Conservation (phyloP, 1,140 invertebrate genomes). For the Tetragnatha versicolor region DNA sequence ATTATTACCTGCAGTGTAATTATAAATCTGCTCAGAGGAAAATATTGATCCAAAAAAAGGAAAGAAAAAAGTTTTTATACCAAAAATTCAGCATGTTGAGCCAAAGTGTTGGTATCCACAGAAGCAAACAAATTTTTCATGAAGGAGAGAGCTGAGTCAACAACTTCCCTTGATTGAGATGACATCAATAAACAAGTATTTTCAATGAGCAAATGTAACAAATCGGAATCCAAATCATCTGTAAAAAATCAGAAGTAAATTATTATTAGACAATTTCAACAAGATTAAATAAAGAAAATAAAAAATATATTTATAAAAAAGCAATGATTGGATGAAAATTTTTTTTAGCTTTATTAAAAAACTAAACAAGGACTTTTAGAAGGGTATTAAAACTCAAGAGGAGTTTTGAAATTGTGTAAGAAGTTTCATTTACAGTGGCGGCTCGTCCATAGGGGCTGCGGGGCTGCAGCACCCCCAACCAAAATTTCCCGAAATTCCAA, state of each 20-base stretch:
- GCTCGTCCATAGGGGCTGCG: too few relatives aligned
- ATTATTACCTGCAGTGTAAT: too few relatives aligned
- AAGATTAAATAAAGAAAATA: too few relatives aligned
- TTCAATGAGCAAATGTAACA: conserved; percentile 75
- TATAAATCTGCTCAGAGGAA: background rate
- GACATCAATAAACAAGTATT: conserved; percentile 72
- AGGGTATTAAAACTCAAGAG: too few relatives aligned
- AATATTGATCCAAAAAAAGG: background rate
- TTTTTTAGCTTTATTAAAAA: too few relatives aligned
- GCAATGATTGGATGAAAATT: too few relatives aligned
- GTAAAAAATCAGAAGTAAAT: conserved; percentile 38
- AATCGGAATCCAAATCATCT: conserved; percentile 60
- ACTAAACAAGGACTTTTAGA: too few relatives aligned
- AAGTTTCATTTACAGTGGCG: too few relatives aligned
- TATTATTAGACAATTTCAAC: background rate
- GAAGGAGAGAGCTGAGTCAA: conserved; percentile 75
- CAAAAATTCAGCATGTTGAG: conserved; percentile 69
- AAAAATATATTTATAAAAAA: too few relatives aligned
- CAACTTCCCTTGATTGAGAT: conserved; percentile 75
- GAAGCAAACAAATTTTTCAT: conserved; percentile 74
- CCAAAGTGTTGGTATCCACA: conserved; percentile 70
- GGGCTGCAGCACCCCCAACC: too few relatives aligned
- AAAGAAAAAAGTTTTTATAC: conserved; percentile 67
- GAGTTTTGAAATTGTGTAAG: too few relatives aligned
- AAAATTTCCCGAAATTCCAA: too few relatives aligned